Evolutionary conservation across 2,888 invertebrate genomes (phyloP), one percentile per base, ranked within the genome.

Genomic region (Hemistola chrysoprasaria): DNA sequence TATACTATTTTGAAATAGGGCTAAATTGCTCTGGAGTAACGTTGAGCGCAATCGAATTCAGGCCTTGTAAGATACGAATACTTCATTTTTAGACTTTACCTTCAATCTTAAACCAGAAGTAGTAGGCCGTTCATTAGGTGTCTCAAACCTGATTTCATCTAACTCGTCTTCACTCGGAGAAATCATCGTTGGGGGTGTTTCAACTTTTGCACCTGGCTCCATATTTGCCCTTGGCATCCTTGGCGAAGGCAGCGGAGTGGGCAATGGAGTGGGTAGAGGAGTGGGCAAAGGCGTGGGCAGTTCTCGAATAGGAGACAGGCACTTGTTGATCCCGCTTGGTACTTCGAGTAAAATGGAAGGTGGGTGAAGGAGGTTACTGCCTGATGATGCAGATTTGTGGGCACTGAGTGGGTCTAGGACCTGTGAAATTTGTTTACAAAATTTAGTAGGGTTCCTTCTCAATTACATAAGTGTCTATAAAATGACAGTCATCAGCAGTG

Each of bases 261-360:
- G 90, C 8, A 93, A 88, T 2, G 93, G 94, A 7, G 93, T 92
- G 0, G 89, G 86, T 0, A 88, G 72, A 1, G 91, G 91, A 6
- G 91, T 90, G 7, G 93, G 94, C 35, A 93, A 88, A 3, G 94
- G 94, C 2, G 94, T 94, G 1, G 95, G 95, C 56, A 95, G 89
- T 76, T 95, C 95, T 53, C 93, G 88, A 53, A 95, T 95, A 0
- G 95, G 95, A 33, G 95, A 95, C 53, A 95, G 90, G 84, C 95
- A 95, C 79, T 94, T 94, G 68, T 92, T 93, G 61, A 93, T 93
- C 64, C 90, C 85, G 71, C 91, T 92, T 24, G 95, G 94, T 57
- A 94, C 93, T 89, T 95, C 95, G 37, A 95, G 89, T 20, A 94
- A 90, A 56, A 95, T 95, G 23, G 93, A 93, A 22, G 94, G 94